Evolutionary conservation across 2,113 vertebrate genomes (phyloP), one percentile per base, ranked within the genome.

Genomic region (Colinus virginianus): DNA sequence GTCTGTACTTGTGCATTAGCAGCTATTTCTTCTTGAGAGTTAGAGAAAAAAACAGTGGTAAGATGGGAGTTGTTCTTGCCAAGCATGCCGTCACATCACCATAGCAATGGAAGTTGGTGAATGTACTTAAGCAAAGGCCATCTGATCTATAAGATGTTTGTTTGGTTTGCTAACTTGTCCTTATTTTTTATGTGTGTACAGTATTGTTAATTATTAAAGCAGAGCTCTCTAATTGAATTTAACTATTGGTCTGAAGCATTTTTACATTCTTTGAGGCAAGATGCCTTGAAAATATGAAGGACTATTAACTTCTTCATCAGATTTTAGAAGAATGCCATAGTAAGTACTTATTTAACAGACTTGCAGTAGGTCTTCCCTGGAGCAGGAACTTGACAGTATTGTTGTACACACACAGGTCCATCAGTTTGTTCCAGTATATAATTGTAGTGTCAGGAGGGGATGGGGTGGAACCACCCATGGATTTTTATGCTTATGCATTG

Each of bases 241-340:
- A 59, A 56, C 63, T 68, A 55, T 34, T 63, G 20, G 84, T 72
- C 84, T 45, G 87, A 78, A 76, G n/a, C 45, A 55, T 84, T 90
- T 92, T 69, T 11, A 46, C 58, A 48, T 56, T 84, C 61, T 49
- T 85, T 40, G 51, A 84, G 36, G 77, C n/a, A 42, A 93, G 48
- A 51, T 75, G 58, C 69, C 40, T 26, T 68, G 77, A 40, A 94
- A 82, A 87, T 82, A 48, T 32, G 18, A 61, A 84, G 30, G 76
- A 13, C 58, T 88, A 38, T 90, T 88, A 88, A 84, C 51, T 78
- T 62, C 13, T 58, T 95, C 13, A 9, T 78, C 68, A 49, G 63
- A 28, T 55, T 78, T 93, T 25, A 77, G 63, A 53, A 69, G 53
- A 81, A 76, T 22, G 45, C 5, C 4, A 40, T 62, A 82, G 55